Conservation (phyloP, 2,888 invertebrate species). For the Leptothorax acervorum region DNA sequence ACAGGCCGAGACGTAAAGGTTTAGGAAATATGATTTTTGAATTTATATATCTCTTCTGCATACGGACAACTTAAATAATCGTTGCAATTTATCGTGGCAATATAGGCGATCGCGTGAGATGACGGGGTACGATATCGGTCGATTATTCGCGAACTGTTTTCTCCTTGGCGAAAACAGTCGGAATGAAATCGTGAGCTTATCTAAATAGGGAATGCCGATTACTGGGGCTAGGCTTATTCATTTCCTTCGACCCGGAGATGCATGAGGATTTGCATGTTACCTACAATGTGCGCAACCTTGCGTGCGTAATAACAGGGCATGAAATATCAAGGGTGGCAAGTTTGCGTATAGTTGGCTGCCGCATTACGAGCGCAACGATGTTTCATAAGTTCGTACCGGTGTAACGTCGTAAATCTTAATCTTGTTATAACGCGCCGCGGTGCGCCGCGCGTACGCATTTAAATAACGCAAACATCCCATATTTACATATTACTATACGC, state of each 20-base stretch:
- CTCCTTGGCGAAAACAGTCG: conserved; percentile 52
- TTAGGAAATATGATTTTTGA: conserved; percentile 6
- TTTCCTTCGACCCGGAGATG: conserved; percentile 57
- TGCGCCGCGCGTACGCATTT: conserved; percentile 25
- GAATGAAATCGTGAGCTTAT: conserved; percentile 48
- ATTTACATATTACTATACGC: conserved; percentile 35
- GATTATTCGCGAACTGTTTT: conserved; percentile 45
- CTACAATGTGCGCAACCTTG: conserved; percentile 56
- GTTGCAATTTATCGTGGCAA: conserved; percentile 29
- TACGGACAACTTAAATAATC: conserved; percentile 18
- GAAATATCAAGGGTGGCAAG: conserved; percentile 56
- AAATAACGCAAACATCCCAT: conserved; percentile 39
- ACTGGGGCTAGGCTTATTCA: conserved; percentile 45
- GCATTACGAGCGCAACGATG: conserved; percentile 34
- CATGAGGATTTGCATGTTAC: conserved; percentile 61
- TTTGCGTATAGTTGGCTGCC: conserved; percentile 35
- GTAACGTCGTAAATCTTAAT: conserved; percentile 57
- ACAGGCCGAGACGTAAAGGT: neutral
- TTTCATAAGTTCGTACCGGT: conserved; percentile 52
- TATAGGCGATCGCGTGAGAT: conserved; percentile 50
- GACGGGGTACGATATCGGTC: conserved; percentile 42
- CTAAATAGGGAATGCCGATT: conserved; percentile 59
- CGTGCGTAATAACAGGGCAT: conserved; percentile 57
- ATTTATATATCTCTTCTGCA: neutral
- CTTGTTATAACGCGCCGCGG: conserved; percentile 23